These are phyloP conservation scores for Pararge aegeria DNA, from an alignment of 1,140 invertebrate species.

Conservation along the genomic window DNA sequence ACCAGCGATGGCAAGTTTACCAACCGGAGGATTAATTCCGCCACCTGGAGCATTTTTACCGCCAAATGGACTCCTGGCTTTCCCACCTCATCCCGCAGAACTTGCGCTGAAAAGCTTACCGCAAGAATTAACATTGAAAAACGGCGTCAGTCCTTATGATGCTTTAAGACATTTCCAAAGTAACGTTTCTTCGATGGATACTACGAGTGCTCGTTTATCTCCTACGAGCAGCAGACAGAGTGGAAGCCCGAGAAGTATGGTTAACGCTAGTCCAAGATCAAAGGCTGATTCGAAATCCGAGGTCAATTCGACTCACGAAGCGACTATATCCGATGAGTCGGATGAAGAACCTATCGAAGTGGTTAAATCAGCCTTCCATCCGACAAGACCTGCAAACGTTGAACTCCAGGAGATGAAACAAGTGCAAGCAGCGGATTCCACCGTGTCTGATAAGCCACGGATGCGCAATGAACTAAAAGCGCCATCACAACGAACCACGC, in stretches of 20 bases:
- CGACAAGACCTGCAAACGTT: slow-evolving; percentile 75
- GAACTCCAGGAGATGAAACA: slow-evolving; percentile 74
- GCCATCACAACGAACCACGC: slow-evolving; percentile 75
- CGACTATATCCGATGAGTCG: slow-evolving; percentile 82
- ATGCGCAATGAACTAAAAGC: slow-evolving; percentile 82
- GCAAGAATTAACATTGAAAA: slow-evolving; percentile 63
- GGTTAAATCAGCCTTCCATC: slow-evolving; percentile 87
- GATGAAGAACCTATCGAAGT: slow-evolving; percentile 87
- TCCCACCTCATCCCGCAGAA: slow-evolving; percentile 71
- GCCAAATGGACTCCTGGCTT: slow-evolving; percentile 67
- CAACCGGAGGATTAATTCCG: slow-evolving; percentile 75
- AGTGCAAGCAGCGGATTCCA: slow-evolving; percentile 81
- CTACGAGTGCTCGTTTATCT: slow-evolving; percentile 74
- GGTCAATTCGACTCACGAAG: slow-evolving; percentile 82
- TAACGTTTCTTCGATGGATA: slow-evolving; percentile 70
- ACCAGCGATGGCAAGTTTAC: slow-evolving; percentile 72
- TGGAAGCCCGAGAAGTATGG: slow-evolving; percentile 74
- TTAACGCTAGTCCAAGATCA: slow-evolving; percentile 71
- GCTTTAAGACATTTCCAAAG: slow-evolving; percentile 72
- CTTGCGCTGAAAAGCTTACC: slow-evolving; percentile 67
- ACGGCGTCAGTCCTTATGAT: slow-evolving; percentile 65
- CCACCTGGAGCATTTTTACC: slow-evolving; percentile 75
- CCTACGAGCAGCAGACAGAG: slow-evolving; percentile 80
- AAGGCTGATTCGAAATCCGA: slow-evolving; percentile 80
- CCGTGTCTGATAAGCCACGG: slow-evolving; percentile 76